Evolutionary conservation across 2,888 invertebrate species (phyloP), one percentile per base, ranked within the genome.

Genomic region (Stenchaetothrips biformis): DNA sequence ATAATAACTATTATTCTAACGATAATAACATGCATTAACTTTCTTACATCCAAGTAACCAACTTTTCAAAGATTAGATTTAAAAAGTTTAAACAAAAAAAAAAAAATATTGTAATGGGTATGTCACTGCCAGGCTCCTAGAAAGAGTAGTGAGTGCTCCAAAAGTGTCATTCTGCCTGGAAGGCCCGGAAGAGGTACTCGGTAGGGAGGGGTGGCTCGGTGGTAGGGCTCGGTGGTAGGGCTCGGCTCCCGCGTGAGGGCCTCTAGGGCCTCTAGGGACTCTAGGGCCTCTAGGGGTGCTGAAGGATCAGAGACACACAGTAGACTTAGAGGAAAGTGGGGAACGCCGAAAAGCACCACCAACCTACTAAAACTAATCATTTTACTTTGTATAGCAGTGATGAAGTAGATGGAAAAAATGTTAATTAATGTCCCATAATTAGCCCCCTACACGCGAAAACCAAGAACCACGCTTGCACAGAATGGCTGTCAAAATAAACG

Each of bases 1-100:
- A 59, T 74, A 74, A 53, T 53, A 25, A 25, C 25, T 21, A 74
- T 11, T 74, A 74, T 74, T 21, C 21, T 74, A 74, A 21, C n/a
- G 25, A 11, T 74, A 74, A 74, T 74, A 74, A 74, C 67, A 74
- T 25, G 67, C 21, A 74, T 74, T 74, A 74, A 74, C 67, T 74
- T 74, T 74, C 67, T 74, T 74, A 74, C 67, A 74, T 21, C 25
- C 67, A 74, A 74, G 67, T 74, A 74, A 74, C 67, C 67, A 21
- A 21, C 21, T 74, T 74, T 74, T 74, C 0, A 25, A 74, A 7
- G 67, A 74, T 21, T 74, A 74, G 67, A 11, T 74, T 74, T 25
- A 21, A 74, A 21, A 37, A 37, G 37, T 37, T 37, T 25, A 74
- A 21, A 74, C 7, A 74, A 74, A 21, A 74, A 67, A 1, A n/a